Evolutionary conservation across 2,797 vertebrate species (phyloP).

Genomic region (Megaceryle alcyon): DNA sequence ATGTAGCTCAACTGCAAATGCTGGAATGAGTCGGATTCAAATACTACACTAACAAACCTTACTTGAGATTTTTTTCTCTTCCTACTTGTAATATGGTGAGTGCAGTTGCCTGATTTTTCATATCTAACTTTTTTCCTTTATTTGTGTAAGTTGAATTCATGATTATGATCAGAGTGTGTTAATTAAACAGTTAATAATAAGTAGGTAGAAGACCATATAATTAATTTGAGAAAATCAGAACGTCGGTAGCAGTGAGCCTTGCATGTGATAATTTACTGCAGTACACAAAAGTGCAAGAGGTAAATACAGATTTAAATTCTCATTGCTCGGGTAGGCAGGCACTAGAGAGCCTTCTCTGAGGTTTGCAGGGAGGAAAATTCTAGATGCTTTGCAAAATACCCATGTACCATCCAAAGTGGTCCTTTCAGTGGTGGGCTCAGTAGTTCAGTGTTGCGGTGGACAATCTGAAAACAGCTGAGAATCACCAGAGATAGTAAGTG

Average conservation of each 20-base stretch:
- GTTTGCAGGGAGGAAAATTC: neutral
- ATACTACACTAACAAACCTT: neutral
- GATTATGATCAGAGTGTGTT: neutral
- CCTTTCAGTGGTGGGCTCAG: neutral
- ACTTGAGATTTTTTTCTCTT: neutral
- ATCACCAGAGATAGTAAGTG: neutral
- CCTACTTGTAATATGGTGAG: neutral
- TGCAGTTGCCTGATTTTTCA: neutral
- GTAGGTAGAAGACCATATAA: neutral
- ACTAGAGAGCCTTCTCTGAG: neutral
- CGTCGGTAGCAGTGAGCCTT: neutral
- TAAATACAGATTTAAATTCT: neutral
- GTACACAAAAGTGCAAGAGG: rapidly evolving
- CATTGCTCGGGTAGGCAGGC: neutral
- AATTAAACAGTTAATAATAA: neutral
- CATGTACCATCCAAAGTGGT: too few relatives aligned
- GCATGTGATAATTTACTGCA: neutral
- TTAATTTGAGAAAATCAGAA: neutral
- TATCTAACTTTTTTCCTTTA: neutral
- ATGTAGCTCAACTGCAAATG: neutral
- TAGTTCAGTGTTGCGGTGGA: neutral
- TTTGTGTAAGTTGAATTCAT: neutral
- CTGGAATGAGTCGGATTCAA: neutral
- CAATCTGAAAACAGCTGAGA: neutral
- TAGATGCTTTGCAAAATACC: neutral